Evolutionary conservation across 2,797 vertebrate genomes (phyloP).

Genomic region (Babyrousa celebensis): DNA sequence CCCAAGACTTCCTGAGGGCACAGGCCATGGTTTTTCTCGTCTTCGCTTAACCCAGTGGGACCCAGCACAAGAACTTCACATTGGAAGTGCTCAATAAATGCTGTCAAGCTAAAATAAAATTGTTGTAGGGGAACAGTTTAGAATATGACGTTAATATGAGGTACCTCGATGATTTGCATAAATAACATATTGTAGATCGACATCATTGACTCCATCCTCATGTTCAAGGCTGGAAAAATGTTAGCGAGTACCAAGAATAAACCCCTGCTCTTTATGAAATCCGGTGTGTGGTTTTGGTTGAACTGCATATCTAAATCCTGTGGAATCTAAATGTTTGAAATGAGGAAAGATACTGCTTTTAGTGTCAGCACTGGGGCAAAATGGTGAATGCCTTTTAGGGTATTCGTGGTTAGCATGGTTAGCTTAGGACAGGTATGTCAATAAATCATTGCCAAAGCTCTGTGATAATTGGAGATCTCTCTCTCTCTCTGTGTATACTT

Average conservation of each 20-base stretch:
- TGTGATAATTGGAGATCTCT: background rate
- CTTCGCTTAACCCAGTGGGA: background rate
- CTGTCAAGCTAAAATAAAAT: conserved; percentile 66
- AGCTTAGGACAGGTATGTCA: conserved; percentile 65
- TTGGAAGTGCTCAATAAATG: background rate
- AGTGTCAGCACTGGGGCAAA: conserved; percentile 10
- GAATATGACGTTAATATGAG: conserved; percentile 26
- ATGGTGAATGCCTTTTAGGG: conserved; percentile 66
- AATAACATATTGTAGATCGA: conserved; percentile 48
- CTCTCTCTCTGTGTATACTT: background rate
- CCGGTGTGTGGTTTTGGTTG: conserved; percentile 36
- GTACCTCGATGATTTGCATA: conserved; percentile 68
- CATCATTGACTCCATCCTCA: conserved; percentile 53
- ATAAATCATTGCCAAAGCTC: conserved; percentile 67
- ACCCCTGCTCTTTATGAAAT: background rate
- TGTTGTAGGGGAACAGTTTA: conserved; percentile 44
- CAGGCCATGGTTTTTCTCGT: background rate
- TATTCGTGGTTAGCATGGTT: conserved; percentile 51
- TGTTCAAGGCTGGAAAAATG: conserved; percentile 56
- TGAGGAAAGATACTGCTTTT: conserved; percentile 47
- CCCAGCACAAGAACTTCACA: background rate
- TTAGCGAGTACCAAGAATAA: conserved; percentile 46
- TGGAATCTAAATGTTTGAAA: conserved; percentile 28
- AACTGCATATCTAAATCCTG: conserved; percentile 1
- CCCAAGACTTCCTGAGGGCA: background rate